Percentiles rank a stretch among this genome's conserved stretches.
phyloP scores from a whole-genome alignment of 2,113 vertebrate genomes.

The Naja naja region DNA sequence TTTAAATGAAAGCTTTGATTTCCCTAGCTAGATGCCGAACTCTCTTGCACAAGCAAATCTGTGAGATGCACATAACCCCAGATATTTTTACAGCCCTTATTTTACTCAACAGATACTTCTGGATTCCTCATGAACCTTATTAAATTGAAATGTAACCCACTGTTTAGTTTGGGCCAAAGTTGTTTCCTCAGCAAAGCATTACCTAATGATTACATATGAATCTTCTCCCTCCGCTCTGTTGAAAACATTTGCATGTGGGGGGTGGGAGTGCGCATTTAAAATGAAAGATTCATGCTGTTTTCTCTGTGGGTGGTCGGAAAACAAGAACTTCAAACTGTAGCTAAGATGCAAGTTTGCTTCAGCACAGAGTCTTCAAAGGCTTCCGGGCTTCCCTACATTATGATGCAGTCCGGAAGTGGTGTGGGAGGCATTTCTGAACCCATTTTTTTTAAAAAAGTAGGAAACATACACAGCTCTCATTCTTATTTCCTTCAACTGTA shows the following conservation, averaged over 20 bases:
- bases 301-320: constrained; percentile 73
- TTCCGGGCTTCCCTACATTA: constrained; percentile 58
- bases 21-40: neutral
- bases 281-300: constrained; percentile 61
- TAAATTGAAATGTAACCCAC: constrained; percentile 19
- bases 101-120: neutral
- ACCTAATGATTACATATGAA: constrained; percentile 53
- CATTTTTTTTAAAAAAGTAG: constrained; percentile 59
- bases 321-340: constrained; percentile 51
- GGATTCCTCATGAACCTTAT: constrained; percentile 20
- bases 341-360: constrained; percentile 72
- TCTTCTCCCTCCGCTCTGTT: constrained; percentile 50
- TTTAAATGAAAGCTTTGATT: neutral
- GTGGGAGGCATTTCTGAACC: constrained; percentile 52
- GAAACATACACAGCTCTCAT: constrained; percentile 42
- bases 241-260: constrained; percentile 46
- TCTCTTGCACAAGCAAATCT: constrained; percentile 3
- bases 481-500: constrained; percentile 46
- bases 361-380: constrained; percentile 73
- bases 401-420: constrained; percentile 64
- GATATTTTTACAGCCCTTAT: neutral
- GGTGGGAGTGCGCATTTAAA: constrained; percentile 64
- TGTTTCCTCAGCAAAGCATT: constrained; percentile 57
- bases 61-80: neutral
- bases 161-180: constrained; percentile 37